Evolutionary conservation across 2,888 invertebrate genomes (phyloP).

Genomic region (Hofmannophila pseudospretella): DNA sequence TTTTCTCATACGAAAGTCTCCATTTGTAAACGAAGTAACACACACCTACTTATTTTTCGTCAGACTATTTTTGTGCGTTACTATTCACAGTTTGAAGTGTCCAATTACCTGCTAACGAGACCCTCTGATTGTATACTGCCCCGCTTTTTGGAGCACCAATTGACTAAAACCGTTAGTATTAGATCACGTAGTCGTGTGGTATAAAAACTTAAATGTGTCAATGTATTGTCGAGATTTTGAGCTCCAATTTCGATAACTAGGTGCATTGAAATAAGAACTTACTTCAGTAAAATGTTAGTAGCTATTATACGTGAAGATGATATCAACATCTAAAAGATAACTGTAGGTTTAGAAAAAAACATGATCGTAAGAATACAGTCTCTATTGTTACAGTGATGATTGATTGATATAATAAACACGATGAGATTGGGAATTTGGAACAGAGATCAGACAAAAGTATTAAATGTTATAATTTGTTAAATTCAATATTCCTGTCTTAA

Average conservation of each 20-base stretch:
- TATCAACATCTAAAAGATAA: not conserved
- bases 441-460: no score
- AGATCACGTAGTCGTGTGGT: constrained; percentile 30
- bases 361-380: no score
- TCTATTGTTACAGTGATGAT: no score
- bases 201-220: constrained; percentile 35
- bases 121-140: constrained; percentile 26
- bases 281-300: no score
- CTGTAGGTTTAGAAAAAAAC: not conserved
- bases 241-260: not conserved
- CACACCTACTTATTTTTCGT: not conserved
- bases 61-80: constrained; percentile 1
- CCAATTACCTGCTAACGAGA: constrained; percentile 46
- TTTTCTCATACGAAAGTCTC: no score
- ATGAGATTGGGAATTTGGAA: no score
- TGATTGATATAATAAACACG: no score
- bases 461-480: no score
- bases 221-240: constrained; percentile 6
- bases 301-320: no score
- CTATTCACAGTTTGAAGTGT: constrained; percentile 21
- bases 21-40: not conserved
- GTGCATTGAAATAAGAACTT: no score
- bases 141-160: constrained; percentile 24
- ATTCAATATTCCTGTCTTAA: no score
- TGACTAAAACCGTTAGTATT: constrained; percentile 37